Evolutionary conservation across 2,888 invertebrate species (phyloP).

Genomic region (Caenorhabditis japonica): DNA sequence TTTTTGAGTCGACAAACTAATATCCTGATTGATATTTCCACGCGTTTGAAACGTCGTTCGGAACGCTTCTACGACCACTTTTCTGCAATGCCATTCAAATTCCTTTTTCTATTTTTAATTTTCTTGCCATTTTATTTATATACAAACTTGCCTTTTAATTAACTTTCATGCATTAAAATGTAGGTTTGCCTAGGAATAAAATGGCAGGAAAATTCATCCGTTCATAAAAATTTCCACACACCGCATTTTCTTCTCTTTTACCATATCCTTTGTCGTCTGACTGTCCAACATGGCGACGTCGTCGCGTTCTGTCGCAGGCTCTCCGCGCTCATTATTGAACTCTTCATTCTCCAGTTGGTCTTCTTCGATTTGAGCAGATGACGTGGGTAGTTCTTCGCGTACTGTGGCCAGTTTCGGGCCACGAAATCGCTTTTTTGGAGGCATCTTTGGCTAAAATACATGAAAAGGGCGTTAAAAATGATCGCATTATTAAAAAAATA

Average conservation of each 20-base stretch:
- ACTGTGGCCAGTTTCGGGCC: not conserved
- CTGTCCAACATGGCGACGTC: no score
- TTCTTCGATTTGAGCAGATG: not conserved
- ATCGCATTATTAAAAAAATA: no score
- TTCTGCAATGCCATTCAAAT: no score
- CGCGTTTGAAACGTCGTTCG: constrained; percentile 12
- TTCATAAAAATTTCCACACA: no score
- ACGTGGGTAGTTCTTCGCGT: not conserved
- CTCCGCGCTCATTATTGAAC: not conserved
- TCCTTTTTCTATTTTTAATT: no score
- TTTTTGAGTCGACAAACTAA: not conserved
- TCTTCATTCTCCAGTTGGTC: not conserved
- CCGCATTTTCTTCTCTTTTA: no score
- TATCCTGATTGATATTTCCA: constrained; percentile 5
- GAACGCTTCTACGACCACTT: constrained; percentile 5
- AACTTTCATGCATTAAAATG: no score
- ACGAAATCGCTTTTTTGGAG: constrained; percentile 18
- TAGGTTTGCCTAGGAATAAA: no score
- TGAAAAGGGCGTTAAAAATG: no score
- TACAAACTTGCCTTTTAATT: not conserved
- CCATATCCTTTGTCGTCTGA: no score
- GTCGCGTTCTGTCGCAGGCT: no score
- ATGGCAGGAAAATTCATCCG: no score
- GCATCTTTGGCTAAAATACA: constrained; percentile 10
- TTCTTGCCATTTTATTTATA: not conserved